phyloP scores from a whole-genome alignment of 1,140 invertebrate species.

The Acyrthosiphon pisum region DNA sequence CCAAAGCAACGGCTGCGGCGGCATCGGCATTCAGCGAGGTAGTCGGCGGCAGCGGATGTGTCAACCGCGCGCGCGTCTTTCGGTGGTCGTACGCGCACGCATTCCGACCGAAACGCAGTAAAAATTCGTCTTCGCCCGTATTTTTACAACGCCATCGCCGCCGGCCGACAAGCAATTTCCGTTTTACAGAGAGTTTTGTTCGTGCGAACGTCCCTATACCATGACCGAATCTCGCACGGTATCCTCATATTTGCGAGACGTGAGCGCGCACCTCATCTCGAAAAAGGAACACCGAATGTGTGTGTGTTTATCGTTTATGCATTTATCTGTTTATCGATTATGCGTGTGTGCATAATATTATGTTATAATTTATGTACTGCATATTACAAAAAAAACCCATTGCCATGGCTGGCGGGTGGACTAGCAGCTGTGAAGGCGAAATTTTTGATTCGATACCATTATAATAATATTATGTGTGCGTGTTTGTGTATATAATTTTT shows the following conservation, averaged over 20 bases:
- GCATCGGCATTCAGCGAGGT: background rate
- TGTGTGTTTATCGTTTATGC: background rate
- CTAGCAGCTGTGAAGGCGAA: background rate
- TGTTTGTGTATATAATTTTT: background rate
- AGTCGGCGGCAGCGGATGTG: constrained; percentile 23
- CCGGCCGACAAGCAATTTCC: constrained; percentile 12
- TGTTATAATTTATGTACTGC: background rate
- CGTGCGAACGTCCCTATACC: too few species aligned
- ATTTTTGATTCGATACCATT: background rate
- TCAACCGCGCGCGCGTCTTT: constrained; percentile 4
- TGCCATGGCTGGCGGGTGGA: background rate
- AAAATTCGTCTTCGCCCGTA: constrained; percentile 15
- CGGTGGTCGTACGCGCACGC: background rate
- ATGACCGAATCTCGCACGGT: background rate
- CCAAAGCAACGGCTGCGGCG: background rate
- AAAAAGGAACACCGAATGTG: background rate
- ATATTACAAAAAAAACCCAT: background rate
- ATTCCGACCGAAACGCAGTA: constrained; percentile 28
- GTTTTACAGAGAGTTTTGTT: background rate
- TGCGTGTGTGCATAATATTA: background rate
- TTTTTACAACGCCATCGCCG: background rate
- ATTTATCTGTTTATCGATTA: background rate
- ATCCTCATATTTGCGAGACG: background rate
- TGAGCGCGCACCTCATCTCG: background rate
- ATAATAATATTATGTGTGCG: background rate